phyloP scores from a whole-genome alignment of 2,113 vertebrate genomes.

The Grantiella picta region DNA sequence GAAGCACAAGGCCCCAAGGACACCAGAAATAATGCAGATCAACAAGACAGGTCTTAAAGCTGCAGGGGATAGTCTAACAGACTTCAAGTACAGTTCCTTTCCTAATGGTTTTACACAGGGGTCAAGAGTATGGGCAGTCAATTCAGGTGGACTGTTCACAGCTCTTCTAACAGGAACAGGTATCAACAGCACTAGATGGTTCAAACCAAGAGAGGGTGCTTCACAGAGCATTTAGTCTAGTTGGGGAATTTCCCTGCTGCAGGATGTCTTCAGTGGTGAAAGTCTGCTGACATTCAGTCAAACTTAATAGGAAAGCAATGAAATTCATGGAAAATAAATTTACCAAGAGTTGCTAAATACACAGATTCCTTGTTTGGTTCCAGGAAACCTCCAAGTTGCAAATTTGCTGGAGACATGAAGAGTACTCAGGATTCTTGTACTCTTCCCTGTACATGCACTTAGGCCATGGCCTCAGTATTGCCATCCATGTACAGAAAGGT shows the following conservation, averaged over 20 bases:
- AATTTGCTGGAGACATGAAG: neutral
- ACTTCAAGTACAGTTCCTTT: neutral
- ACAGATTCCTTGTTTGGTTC: neutral
- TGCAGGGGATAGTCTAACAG: neutral
- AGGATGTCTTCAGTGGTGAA: neutral
- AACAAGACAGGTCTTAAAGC: neutral
- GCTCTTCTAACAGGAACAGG: neutral
- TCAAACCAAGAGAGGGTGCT: neutral
- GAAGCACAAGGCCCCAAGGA: neutral
- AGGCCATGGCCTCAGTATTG: neutral
- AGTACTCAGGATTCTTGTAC: neutral
- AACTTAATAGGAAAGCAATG: neutral
- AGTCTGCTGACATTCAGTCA: neutral
- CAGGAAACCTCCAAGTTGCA: neutral
- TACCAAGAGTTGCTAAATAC: neutral
- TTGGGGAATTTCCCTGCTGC: neutral
- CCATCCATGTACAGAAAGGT: neutral
- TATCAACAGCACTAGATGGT: neutral
- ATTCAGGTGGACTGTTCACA: neutral
- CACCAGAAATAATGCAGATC: neutral
- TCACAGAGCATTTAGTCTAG: neutral
- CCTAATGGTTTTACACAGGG: neutral
- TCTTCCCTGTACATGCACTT: neutral
- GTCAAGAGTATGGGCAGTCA: neutral
- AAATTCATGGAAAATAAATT: neutral